These are phyloP conservation scores for Melospiza georgiana DNA, from an alignment of 2,113 vertebrate genomes.

Conservation along the genomic window DNA sequence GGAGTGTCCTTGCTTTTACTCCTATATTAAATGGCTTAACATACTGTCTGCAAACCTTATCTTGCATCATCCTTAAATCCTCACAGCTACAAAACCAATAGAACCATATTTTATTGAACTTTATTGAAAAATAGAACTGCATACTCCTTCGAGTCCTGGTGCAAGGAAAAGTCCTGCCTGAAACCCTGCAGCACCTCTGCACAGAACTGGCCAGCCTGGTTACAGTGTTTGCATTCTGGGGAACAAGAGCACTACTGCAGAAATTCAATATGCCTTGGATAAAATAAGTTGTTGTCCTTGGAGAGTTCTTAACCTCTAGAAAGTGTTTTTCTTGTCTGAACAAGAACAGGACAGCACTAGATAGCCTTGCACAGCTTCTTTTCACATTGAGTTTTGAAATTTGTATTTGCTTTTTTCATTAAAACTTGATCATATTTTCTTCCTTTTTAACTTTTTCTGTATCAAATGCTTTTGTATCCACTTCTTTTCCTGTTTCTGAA, in stretches of 20 bases:
- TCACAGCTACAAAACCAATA: not conserved
- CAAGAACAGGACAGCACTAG: not conserved
- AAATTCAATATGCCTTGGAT: not conserved
- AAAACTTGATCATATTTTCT: not conserved
- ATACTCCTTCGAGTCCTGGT: not conserved
- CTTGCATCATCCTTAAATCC: not conserved
- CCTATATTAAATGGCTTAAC: not conserved
- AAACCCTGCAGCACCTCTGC: not conserved
- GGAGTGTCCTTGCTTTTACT: not conserved
- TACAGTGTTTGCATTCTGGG: not conserved
- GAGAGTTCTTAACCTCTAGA: not conserved
- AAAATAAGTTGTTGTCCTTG: not conserved
- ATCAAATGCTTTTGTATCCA: not conserved
- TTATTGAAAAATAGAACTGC: not conserved
- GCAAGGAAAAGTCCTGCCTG: not conserved
- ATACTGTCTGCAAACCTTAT: not conserved
- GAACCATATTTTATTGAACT: not conserved
- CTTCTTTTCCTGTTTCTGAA: not conserved
- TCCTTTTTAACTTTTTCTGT: not conserved
- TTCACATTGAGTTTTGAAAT: not conserved
- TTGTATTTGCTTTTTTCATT: not conserved
- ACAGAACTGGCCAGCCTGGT: not conserved
- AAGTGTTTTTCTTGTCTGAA: not conserved
- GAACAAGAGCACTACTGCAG: not conserved
- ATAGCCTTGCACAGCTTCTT: not conserved